phyloP scores from a whole-genome alignment of 2,888 invertebrate genomes.

The Atethmia centrago region DNA sequence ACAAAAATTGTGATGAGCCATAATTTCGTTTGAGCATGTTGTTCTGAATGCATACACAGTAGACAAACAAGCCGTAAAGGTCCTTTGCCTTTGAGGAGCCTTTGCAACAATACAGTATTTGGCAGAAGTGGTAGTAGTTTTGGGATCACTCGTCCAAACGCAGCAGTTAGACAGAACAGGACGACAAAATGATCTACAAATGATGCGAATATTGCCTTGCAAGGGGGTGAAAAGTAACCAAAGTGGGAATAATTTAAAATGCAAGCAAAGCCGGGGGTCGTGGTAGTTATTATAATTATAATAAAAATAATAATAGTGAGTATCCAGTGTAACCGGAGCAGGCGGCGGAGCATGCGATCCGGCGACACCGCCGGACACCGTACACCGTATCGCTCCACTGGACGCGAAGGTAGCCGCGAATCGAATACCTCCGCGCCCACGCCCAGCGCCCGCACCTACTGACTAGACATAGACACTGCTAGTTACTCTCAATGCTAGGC shows the following conservation, averaged over 20 bases:
- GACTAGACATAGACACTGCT: not conserved
- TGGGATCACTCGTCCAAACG: not conserved
- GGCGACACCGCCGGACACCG: conserved; percentile 70
- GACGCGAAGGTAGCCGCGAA: conserved; percentile 54
- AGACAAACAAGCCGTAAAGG: not conserved
- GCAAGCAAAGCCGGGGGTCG: not conserved
- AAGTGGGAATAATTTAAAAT: not conserved
- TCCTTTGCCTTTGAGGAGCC: not conserved
- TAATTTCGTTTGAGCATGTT: not conserved
- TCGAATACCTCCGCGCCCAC: conserved; percentile 36
- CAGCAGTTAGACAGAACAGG: not conserved
- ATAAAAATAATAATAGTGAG: conserved; percentile 24
- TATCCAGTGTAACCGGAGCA: conserved; percentile 64
- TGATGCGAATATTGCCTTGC: not conserved
- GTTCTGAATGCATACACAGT: not conserved
- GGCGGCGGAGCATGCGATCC: conserved; percentile 72
- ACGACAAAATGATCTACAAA: not conserved
- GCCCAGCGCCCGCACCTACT: not conserved
- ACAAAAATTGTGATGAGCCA: not conserved
- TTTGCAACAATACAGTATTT: not conserved
- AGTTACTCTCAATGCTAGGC: conserved; percentile 6
- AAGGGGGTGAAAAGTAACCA: not conserved
- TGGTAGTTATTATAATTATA: conserved; percentile 11
- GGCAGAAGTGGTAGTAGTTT: not conserved
- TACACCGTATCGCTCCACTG: conserved; percentile 75